These are phyloP conservation scores for Habropoda laboriosa DNA, from an alignment of 1,140 invertebrate species.

Conservation along the genomic window DNA sequence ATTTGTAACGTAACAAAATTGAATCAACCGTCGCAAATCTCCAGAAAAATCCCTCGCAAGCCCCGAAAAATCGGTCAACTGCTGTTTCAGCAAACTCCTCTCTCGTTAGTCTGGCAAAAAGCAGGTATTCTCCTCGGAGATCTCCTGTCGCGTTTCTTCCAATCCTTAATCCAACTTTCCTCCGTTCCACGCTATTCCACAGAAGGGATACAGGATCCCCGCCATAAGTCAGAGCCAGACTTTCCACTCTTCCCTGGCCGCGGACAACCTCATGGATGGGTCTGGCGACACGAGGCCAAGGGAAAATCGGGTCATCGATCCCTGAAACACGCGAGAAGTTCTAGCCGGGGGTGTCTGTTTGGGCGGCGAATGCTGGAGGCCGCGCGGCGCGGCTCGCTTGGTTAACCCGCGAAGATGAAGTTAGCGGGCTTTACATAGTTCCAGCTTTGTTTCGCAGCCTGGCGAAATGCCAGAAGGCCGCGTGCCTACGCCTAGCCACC, in stretches of 20 bases:
- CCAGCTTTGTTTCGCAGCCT: conserved; percentile 19
- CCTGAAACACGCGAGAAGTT: conserved; percentile 9
- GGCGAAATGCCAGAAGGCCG: not conserved
- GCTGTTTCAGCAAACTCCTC: not conserved
- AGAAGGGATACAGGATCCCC: too few relatives aligned
- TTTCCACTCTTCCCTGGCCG: not conserved
- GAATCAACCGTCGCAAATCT: not conserved
- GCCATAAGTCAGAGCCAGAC: not conserved
- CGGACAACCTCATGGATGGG: not conserved
- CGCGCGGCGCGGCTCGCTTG: not conserved
- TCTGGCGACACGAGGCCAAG: not conserved
- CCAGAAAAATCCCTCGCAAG: not conserved
- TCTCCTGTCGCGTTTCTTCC: too few relatives aligned
- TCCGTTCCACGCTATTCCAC: not conserved
- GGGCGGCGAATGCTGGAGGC: conserved; percentile 12
- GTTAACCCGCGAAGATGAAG: conserved; percentile 29
- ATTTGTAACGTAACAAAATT: too few relatives aligned
- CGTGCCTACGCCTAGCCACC: conserved; percentile 2
- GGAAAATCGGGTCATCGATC: conserved; percentile 23
- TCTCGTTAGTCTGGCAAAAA: not conserved
- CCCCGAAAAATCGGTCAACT: not conserved
- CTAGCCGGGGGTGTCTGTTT: conserved; percentile 17
- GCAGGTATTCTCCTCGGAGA: not conserved
- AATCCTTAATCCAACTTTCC: not conserved
- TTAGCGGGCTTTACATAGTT: conserved; percentile 34